These are phyloP conservation scores for Habrosyne pyritoides DNA, from an alignment of 2,888 invertebrate species.

Conservation along the genomic window DNA sequence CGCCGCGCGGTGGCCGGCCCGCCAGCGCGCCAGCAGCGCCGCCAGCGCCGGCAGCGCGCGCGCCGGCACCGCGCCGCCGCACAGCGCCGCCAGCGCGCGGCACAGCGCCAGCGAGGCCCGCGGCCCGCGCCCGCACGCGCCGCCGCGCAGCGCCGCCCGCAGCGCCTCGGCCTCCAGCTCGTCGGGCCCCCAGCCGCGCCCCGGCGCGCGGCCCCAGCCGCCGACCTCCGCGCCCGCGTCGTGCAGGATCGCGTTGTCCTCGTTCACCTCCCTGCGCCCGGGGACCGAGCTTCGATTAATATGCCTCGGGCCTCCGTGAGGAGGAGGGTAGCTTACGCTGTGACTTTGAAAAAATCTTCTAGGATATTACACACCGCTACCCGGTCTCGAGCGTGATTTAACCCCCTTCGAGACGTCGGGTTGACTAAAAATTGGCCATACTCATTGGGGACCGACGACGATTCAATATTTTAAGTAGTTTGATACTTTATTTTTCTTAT, in stretches of 20 bases:
- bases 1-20: slow-evolving; percentile 57
- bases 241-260: slow-evolving; percentile 88
- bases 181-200: slow-evolving; percentile 20
- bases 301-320: too few relatives aligned
- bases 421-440: too few relatives aligned
- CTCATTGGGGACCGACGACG: too few relatives aligned
- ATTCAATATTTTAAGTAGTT: too few relatives aligned
- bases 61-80: slow-evolving; percentile 72
- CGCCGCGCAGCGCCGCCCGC: slow-evolving; percentile 77
- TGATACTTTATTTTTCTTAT: too few relatives aligned
- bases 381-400: too few relatives aligned
- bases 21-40: slow-evolving; percentile 79
- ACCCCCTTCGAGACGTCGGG: too few relatives aligned
- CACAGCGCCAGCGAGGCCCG: slow-evolving; percentile 80
- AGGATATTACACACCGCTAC: too few relatives aligned
- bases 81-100: slow-evolving; percentile 84
- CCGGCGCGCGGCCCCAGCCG: slow-evolving; percentile 67
- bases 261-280: slow-evolving; percentile 89
- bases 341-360: too few relatives aligned
- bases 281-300: too few relatives aligned
- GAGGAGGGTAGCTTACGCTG: too few relatives aligned
- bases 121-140: slow-evolving; percentile 69
- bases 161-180: slow-evolving; percentile 29
- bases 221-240: slow-evolving; percentile 84
- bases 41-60: slow-evolving; percentile 84